Conservation (phyloP, 2,797 vertebrate genomes). For the Poecilia gillii region DNA sequence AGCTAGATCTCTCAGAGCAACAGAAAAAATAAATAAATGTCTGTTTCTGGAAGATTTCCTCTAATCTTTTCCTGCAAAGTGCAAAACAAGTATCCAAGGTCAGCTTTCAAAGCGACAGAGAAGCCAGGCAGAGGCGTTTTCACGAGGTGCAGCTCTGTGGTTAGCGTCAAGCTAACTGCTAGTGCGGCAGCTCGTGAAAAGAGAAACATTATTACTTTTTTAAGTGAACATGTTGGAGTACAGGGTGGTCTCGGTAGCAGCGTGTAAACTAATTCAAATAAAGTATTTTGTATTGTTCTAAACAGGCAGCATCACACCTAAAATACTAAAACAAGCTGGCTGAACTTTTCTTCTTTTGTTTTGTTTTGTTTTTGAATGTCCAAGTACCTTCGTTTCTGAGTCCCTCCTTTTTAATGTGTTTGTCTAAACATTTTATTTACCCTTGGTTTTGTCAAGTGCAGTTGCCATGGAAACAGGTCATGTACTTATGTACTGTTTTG, state of each 20-base stretch:
- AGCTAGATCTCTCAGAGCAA: conserved; percentile 71
- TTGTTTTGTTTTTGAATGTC: neutral
- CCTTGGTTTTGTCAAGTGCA: neutral
- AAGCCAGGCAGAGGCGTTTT: conserved; percentile 57
- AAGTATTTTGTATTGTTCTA: neutral
- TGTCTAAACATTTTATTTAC: conserved; percentile 9
- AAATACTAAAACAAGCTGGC: neutral
- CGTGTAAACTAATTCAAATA: neutral
- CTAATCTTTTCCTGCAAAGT: conserved; percentile 76
- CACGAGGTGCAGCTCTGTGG: conserved; percentile 30
- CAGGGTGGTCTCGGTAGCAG: neutral
- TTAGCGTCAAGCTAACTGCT: conserved; percentile 15
- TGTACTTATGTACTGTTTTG: neutral
- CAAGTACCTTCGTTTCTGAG: neutral
- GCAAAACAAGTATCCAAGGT: conserved; percentile 77
- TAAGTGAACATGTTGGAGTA: neutral
- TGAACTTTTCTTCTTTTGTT: neutral
- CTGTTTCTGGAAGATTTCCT: conserved; percentile 79
- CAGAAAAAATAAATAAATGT: conserved; percentile 50
- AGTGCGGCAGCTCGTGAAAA: conserved; percentile 17
- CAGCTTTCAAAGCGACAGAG: conserved; percentile 65
- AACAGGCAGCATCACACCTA: neutral
- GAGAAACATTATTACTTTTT: neutral
- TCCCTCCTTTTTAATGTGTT: neutral
- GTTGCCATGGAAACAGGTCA: conserved; percentile 31